phyloP scores from a whole-genome alignment of 2,113 vertebrate species.

The Urocynchramus pylzowi region DNA sequence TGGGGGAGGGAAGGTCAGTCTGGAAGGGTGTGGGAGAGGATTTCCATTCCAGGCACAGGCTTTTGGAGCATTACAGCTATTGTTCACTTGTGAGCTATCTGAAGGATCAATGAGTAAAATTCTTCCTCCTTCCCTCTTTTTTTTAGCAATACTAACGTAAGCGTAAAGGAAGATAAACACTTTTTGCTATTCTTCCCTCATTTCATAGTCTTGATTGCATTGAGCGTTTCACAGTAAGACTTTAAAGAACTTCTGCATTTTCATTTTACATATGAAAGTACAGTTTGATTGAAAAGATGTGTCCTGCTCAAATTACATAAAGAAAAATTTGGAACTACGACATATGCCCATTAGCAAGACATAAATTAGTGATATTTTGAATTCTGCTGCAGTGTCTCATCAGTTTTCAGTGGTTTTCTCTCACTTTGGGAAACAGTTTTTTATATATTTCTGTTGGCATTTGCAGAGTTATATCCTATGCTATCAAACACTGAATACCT shows the following conservation, averaged over 20 bases:
- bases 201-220: neutral
- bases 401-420: neutral
- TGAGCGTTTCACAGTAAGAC: neutral
- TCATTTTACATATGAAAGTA: neutral
- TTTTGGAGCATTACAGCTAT: neutral
- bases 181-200: neutral
- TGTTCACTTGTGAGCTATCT: neutral
- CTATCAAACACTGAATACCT: neutral
- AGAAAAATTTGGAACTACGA: neutral
- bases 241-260: neutral
- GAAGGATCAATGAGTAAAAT: neutral
- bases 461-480: neutral
- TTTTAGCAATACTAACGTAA: neutral
- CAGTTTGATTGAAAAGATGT: neutral
- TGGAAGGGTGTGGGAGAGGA: neutral
- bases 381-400: neutral
- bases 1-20: neutral
- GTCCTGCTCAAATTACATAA: neutral
- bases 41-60: slow-evolving; percentile 18
- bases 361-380: neutral
- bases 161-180: neutral
- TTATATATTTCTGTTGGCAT: neutral
- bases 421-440: neutral
- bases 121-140: neutral
- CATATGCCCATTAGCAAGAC: neutral